Evolutionary conservation across 1,140 invertebrate species (phyloP), one percentile per base, ranked within the genome.

Genomic region (Tigriopus japonicus): DNA sequence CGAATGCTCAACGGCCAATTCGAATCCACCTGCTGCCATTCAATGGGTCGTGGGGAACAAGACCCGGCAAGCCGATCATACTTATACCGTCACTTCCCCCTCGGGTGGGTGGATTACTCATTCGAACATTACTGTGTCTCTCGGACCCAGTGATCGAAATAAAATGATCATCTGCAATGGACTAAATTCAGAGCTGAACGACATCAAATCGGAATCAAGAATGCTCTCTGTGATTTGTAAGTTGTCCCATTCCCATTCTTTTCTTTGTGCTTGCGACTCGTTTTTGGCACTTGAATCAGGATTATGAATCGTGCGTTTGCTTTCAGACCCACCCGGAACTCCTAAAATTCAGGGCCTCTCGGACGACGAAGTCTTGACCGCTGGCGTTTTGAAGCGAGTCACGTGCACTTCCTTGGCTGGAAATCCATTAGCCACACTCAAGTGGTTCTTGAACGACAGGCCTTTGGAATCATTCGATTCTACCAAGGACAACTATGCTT

Each of bases 201-300:
- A 89, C 68, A 89, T 86, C 64, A 84, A 90, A 12, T 81, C 88
- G 1, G 81, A 84, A 62, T 87, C 86, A 0, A 86, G 90, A 67
- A 90, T 84, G 10, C 84, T 95, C 68, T 88, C 85, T 67, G 85
- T 96, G 49, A 75, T 94, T 65, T 90, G 91, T 96, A 80, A 88
- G 88, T 86, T 49, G 2, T 10, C 2, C n/a, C 10, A 3, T 12
- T 49, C 6, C 6, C 3, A 17, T 49, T 17, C 45, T 17, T 49
- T 49, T 49, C n/a, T 49, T 15, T 15, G 2, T 49, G 10, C 21
- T 17, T 35, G 3, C 28, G 3, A 35, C 28, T 5, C 28, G 28
- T 35, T 35, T n/a, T 35, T 35, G 28, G 28, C 28, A 5, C 28
- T 35, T 3, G 28, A 3, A 35, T 35, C 3, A 35, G 28, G 28